Percentiles rank a stretch among this genome's conserved stretches.
Conservation (phyloP, 2,797 vertebrate species). For the Aulostomus chinensis region DNA sequence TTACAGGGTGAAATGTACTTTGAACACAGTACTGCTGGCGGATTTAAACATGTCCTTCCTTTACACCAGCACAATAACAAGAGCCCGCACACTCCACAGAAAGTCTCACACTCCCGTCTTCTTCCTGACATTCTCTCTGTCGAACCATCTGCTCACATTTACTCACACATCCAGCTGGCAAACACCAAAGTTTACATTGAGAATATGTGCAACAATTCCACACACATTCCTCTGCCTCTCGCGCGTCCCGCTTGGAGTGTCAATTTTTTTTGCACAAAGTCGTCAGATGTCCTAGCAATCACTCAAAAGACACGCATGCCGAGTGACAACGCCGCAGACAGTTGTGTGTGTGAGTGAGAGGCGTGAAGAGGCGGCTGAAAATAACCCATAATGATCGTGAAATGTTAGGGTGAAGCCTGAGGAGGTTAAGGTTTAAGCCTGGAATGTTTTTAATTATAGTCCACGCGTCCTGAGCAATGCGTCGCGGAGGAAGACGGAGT, state of each 20-base stretch:
- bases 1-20: too few relatives aligned
- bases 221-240: conserved; percentile 7
- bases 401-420: conserved; percentile 64
- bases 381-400: conserved; percentile 64
- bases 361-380: conserved; percentile 58
- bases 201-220: neutral
- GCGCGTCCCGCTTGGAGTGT: conserved; percentile 7
- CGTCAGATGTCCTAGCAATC: conserved; percentile 16
- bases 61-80: conserved; percentile 17
- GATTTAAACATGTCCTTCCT: too few relatives aligned
- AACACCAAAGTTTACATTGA: conserved; percentile 17
- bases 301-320: conserved; percentile 18
- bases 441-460: conserved; percentile 81
- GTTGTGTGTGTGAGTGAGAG: conserved; percentile 35
- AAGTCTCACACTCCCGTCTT: neutral
- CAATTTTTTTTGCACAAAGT: neutral
- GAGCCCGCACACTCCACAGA: neutral
- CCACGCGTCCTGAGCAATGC: conserved; percentile 38
- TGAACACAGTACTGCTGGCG: too few relatives aligned
- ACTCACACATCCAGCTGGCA: conserved; percentile 14
- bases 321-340: too few relatives aligned
- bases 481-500: conserved; percentile 31
- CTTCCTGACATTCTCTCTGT: conserved; percentile 8
- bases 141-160: conserved; percentile 31
- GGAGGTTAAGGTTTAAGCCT: conserved; percentile 72